Evolutionary conservation across 2,113 vertebrate genomes (phyloP).

Genomic region (Xenus cinereus): DNA sequence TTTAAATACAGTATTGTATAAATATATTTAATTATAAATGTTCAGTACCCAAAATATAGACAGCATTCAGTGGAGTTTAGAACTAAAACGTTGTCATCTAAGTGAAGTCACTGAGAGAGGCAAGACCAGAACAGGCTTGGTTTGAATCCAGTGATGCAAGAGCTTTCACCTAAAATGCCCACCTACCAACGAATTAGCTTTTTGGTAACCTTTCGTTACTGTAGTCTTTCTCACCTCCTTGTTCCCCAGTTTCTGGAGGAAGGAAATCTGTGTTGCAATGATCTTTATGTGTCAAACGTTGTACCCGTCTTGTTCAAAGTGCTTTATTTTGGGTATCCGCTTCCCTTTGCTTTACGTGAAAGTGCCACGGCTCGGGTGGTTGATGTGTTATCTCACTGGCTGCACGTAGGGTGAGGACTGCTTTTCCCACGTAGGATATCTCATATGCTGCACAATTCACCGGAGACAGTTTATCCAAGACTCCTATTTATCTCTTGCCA

Average conservation of each 20-base stretch:
- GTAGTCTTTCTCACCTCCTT: background rate
- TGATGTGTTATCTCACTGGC: background rate
- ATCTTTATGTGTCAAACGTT: background rate
- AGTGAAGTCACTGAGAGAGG: background rate
- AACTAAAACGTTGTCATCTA: background rate
- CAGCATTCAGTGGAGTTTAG: background rate
- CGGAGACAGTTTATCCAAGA: background rate
- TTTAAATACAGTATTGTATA: background rate
- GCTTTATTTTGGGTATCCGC: background rate
- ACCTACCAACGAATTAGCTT: background rate
- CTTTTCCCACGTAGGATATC: background rate
- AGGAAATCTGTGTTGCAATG: background rate
- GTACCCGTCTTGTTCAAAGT: background rate
- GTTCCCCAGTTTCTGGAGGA: background rate
- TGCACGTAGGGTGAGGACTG: background rate
- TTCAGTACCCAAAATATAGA: background rate
- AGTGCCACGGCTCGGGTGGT: background rate
- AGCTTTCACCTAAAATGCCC: background rate
- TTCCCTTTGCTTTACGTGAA: conserved; percentile 1
- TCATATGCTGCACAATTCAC: background rate
- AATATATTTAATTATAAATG: background rate
- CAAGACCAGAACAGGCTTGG: background rate
- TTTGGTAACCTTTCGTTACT: background rate
- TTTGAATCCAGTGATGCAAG: background rate
- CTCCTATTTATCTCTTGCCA: background rate